A percentile compares a stretch with the other conserved stretches of the same genome.
Evolutionary conservation across 2,797 vertebrate genomes (phyloP).

Genomic region (Coranthus polyacanthus): DNA sequence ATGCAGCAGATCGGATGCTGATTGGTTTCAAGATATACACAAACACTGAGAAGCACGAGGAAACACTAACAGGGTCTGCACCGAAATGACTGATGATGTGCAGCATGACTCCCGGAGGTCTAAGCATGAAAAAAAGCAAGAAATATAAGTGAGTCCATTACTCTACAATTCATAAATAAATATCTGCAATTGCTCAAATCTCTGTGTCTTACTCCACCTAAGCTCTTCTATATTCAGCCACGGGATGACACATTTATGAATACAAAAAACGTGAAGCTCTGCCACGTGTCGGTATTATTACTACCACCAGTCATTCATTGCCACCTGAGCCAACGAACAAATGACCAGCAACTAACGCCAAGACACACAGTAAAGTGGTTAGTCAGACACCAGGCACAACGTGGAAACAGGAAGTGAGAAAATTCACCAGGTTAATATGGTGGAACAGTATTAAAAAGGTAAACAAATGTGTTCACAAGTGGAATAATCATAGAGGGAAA

Average conservation of each 20-base stretch:
- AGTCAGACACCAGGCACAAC: too few relatives aligned
- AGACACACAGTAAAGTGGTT: background rate
- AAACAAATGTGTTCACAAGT: too few relatives aligned
- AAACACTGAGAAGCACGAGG: background rate
- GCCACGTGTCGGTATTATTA: conserved; percentile 7
- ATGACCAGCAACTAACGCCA: background rate
- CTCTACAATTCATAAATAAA: background rate
- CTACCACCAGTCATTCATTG: background rate
- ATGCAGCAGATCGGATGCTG: conserved; percentile 26
- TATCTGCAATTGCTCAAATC: background rate
- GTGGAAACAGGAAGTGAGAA: too few relatives aligned
- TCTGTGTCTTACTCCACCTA: background rate
- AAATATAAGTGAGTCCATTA: too few relatives aligned
- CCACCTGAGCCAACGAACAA: background rate
- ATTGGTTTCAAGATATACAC: conserved; percentile 21
- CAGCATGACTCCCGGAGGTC: too few relatives aligned
- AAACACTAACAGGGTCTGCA: conserved; percentile 11
- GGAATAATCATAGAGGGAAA: too few relatives aligned
- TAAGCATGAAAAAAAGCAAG: too few relatives aligned
- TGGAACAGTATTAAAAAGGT: too few relatives aligned
- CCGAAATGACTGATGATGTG: too few relatives aligned
- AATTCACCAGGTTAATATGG: too few relatives aligned
- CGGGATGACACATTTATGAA: conserved; percentile 8
- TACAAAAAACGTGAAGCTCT: background rate
- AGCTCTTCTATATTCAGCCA: conserved; percentile 9